Percentiles rank a stretch among this genome's conserved stretches.
Evolutionary conservation across 2,797 vertebrate genomes (phyloP).

Genomic region (Sebastes diaconus): DNA sequence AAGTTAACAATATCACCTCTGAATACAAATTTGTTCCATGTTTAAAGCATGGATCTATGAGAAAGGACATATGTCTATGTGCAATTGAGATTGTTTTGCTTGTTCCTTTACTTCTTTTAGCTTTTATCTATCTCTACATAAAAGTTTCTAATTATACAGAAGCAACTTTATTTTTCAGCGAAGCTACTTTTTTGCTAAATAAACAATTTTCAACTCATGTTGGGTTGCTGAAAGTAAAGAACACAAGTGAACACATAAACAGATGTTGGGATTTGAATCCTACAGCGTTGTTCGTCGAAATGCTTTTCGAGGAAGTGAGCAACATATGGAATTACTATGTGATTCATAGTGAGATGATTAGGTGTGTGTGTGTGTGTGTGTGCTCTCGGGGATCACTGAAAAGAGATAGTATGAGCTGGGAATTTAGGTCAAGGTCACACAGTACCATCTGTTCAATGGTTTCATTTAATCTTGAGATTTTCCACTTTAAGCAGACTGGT

Average conservation of each 20-base stretch:
- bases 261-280: conserved; percentile 43
- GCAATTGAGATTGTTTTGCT: neutral
- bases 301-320: conserved; percentile 29
- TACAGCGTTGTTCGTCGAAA: conserved; percentile 1
- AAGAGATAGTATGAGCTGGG: conserved; percentile 53
- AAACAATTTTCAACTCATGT: neutral
- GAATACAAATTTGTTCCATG: conserved; percentile 2
- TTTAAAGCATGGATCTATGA: neutral
- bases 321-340: conserved; percentile 62
- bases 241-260: conserved; percentile 31
- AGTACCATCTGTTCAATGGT: conserved; percentile 66
- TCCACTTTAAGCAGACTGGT: conserved; percentile 41
- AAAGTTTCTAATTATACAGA: neutral
- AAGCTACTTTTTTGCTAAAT: neutral
- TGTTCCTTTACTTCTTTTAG: neutral
- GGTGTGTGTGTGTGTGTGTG: neutral
- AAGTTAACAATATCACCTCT: conserved; percentile 2
- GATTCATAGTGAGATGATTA: conserved; percentile 43
- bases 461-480: conserved; percentile 61
- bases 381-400: conserved; percentile 37
- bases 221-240: neutral
- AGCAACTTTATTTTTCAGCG: neutral
- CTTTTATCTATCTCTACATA: neutral
- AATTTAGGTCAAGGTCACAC: conserved; percentile 71
- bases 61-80: neutral